Base-by-base conservation (phyloP, 2,113 vertebrate species). In the Callaeas wilsoni region DNA sequence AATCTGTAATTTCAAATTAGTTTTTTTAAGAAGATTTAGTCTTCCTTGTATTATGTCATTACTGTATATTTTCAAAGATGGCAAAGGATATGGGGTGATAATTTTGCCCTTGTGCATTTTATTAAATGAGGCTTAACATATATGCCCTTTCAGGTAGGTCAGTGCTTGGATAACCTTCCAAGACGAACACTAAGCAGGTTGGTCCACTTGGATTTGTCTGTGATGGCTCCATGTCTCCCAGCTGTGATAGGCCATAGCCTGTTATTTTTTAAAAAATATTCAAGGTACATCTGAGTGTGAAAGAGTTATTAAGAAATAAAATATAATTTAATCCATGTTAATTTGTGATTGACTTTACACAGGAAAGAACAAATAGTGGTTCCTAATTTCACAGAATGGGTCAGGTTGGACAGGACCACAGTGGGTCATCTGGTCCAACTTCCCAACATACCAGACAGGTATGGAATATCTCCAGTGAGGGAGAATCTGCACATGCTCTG, bases 61-160 rank as follows among this genome's bases (percentile, higher is more conserved):
- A 52, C 44, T 82, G 75, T 35, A 76, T 53, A 87, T 91, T 96
- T 94, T 94, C 86, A 94, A 94, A 91, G 47, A 84, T 41, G 49
- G 63, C 70, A 90, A 94, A 95, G 73, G 78, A 94, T 86, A 49
- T 87, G 57, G 93, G 59, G 21, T 37, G n/a, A 77, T 92, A 94
- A 95, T 97, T 97, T 97, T 93, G 52, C 67, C 73, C 84, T 78
- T 95, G 82, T 53, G 39, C 35, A 42, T 90, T 97, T 97, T 80
- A 94, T 93, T 96, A 93, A 94, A 57, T 78, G 46, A 96, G 13
- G 16, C 53, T 96, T 84, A 84, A 65, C 17, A 64, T 13, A 77
- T 14, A 35, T n/a, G 6, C 47, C 62, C 11, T 75, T 87, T 81
- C 32, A 83, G 32, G 30, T 10, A 13, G 5, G 3, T 65, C 41